Evolutionary conservation across 2,797 vertebrate species (phyloP).

Genomic region (Aselliscus stoliczkanus): DNA sequence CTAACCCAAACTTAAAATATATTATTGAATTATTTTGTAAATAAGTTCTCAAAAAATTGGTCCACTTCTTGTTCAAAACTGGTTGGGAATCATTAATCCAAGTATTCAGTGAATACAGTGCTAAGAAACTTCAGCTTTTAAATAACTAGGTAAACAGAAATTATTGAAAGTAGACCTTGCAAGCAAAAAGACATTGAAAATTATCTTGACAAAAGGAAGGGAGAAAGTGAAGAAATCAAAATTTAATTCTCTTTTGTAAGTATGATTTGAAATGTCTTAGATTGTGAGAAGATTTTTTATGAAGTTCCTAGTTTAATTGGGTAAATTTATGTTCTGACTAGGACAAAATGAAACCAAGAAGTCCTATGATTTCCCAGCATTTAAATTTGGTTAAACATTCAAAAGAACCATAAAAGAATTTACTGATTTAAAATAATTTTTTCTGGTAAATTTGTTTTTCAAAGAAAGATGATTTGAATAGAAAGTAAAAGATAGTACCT

Average conservation of each 20-base stretch:
- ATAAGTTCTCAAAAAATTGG: neutral
- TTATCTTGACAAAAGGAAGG: neutral
- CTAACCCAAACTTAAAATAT: neutral
- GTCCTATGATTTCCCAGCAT: neutral
- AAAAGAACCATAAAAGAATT: slow-evolving; percentile 29
- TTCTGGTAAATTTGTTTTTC: neutral
- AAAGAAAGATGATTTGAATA: neutral
- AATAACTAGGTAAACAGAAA: neutral
- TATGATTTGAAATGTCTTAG: slow-evolving; percentile 26
- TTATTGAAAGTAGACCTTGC: neutral
- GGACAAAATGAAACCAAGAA: slow-evolving; percentile 40
- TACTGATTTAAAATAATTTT: neutral
- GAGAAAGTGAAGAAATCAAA: no score
- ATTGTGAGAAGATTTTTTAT: slow-evolving; percentile 47
- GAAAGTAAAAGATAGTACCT: neutral
- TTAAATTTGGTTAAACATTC: neutral
- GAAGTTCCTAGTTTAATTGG: slow-evolving; percentile 51
- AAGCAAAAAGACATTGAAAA: neutral
- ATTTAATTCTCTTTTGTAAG: slow-evolving; percentile 8
- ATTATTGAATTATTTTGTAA: neutral
- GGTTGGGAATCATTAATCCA: neutral
- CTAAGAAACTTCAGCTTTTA: neutral
- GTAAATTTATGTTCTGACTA: slow-evolving; percentile 32
- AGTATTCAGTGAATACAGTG: neutral
- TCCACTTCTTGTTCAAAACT: neutral